These are phyloP conservation scores for Chlamydotis undulata DNA, from an alignment of 2,113 vertebrate genomes.

Conservation along the genomic window DNA sequence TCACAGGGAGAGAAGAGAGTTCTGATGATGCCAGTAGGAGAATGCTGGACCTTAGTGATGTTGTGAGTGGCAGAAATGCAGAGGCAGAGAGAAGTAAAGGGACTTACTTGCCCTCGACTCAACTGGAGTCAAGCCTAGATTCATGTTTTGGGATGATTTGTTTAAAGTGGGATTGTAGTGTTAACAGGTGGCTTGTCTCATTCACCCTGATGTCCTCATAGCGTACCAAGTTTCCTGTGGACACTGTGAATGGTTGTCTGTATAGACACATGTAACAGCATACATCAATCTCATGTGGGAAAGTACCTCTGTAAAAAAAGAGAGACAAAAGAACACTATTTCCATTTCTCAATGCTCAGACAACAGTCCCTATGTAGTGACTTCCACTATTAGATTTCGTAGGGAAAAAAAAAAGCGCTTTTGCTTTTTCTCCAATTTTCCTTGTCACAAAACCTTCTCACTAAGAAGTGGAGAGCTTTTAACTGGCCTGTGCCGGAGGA, in stretches of 20 bases:
- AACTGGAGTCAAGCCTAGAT: background rate
- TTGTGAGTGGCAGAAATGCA: background rate
- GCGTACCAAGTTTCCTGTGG: background rate
- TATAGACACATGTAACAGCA: background rate
- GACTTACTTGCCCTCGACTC: rapidly evolving
- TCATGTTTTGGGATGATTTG: background rate
- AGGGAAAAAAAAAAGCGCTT: background rate
- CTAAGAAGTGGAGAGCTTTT: background rate
- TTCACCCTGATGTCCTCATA: background rate
- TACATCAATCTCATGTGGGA: background rate
- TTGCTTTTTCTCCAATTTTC: background rate
- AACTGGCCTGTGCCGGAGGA: background rate
- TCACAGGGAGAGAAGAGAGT: too few species aligned
- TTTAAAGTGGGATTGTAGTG: background rate
- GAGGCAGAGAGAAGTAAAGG: background rate
- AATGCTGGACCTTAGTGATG: background rate
- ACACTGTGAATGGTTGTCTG: background rate
- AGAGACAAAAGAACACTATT: background rate
- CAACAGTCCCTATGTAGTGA: background rate
- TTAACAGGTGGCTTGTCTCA: background rate
- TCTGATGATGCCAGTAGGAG: background rate
- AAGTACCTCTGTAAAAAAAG: background rate
- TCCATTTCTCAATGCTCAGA: background rate
- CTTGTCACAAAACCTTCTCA: background rate
- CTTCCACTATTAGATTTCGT: background rate